Conservation (phyloP, 2,113 vertebrate species). For the Pterocles gutturalis region DNA sequence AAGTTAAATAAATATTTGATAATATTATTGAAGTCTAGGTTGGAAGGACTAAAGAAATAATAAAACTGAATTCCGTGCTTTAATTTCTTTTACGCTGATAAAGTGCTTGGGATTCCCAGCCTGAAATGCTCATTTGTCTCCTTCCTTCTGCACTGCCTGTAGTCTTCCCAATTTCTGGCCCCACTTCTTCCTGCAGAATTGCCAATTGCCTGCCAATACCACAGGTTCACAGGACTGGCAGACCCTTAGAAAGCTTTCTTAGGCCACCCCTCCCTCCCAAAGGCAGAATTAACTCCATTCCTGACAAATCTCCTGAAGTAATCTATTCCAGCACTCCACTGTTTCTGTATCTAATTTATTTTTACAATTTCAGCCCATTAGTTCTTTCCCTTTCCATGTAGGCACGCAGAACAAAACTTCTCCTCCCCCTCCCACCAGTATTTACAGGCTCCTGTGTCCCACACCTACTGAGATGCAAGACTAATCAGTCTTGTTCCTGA, state of each 20-base stretch:
- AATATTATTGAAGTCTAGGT: background rate
- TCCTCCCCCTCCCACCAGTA: background rate
- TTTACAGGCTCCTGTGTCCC: background rate
- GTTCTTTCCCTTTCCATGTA: background rate
- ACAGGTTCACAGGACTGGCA: background rate
- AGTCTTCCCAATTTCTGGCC: background rate
- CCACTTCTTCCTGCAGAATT: background rate
- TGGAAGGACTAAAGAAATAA: background rate
- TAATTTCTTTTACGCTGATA: background rate
- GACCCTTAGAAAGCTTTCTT: background rate
- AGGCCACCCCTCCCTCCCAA: background rate
- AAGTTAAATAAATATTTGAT: background rate
- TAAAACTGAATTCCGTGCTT: background rate
- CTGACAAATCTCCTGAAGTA: accelerated
- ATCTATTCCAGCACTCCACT: background rate
- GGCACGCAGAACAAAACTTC: background rate
- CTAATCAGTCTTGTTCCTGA: accelerated
- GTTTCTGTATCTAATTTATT: background rate
- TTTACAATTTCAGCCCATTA: background rate
- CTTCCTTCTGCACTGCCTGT: background rate
- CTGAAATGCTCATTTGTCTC: background rate
- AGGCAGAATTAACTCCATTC: background rate
- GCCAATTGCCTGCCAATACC: background rate
- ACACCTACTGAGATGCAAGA: accelerated
- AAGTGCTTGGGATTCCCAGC: background rate